Evolutionary conservation across 2,888 invertebrate species (phyloP).

Genomic region (Agriopis leucophaearia): DNA sequence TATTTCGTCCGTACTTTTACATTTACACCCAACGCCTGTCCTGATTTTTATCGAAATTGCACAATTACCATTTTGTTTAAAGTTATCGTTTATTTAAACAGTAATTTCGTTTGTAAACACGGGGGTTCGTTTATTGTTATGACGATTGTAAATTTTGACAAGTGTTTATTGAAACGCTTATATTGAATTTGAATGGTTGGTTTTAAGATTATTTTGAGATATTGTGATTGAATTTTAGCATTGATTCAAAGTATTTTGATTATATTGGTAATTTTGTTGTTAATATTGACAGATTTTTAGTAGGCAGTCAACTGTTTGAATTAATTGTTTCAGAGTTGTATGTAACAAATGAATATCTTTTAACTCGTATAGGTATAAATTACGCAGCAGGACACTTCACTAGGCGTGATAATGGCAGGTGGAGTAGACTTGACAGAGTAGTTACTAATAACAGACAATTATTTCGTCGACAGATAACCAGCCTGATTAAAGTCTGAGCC

Average conservation of each 20-base stretch:
- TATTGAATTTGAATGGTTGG: constrained; percentile 10
- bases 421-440: too few relatives aligned
- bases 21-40: constrained; percentile 17
- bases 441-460: too few relatives aligned
- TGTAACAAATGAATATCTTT: too few relatives aligned
- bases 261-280: background rate
- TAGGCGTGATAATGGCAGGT: too few relatives aligned
- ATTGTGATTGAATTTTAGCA: constrained; percentile 21
- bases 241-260: background rate
- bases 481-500: too few relatives aligned
- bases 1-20: constrained; percentile 14
- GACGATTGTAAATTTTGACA: constrained; percentile 24
- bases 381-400: background rate
- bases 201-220: constrained; percentile 14
- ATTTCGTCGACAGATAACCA: too few relatives aligned
- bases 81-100: constrained; percentile 44
- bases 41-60: constrained; percentile 27
- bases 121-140: constrained; percentile 25
- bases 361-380: too few relatives aligned
- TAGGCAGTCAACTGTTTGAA: background rate
- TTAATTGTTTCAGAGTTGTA: background rate
- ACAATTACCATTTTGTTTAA: constrained; percentile 25
- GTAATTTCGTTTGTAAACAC: constrained; percentile 46
- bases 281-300: background rate
- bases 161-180: constrained; percentile 24